Conservation (phyloP, 2,113 vertebrate species). For the Butorides virescens region DNA sequence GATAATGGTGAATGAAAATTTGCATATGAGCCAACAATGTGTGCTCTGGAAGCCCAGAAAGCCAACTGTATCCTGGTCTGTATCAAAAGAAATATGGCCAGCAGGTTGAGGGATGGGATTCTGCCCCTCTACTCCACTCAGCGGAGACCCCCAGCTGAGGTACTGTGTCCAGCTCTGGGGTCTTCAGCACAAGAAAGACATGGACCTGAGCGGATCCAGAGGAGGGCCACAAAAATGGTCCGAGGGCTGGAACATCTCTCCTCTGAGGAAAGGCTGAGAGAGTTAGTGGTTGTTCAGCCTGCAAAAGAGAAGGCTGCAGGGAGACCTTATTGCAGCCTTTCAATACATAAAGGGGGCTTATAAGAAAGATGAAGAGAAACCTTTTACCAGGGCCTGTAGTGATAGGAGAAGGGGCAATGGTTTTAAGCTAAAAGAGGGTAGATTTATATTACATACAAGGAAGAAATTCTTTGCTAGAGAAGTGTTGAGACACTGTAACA, state of each 20-base stretch:
- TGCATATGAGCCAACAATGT: not conserved
- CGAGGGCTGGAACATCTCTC: not conserved
- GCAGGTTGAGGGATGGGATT: not conserved
- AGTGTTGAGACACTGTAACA: too few relatives aligned
- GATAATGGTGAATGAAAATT: not conserved
- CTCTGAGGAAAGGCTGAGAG: too few relatives aligned
- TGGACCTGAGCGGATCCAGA: not conserved
- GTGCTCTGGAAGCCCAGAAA: not conserved
- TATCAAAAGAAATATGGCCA: not conserved
- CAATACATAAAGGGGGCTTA: not conserved
- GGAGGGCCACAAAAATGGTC: not conserved
- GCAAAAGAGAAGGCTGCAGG: not conserved
- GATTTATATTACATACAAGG: not conserved
- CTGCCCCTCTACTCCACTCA: too few relatives aligned
- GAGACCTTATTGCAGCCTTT: not conserved
- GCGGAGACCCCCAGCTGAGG: accelerated
- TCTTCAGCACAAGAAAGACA: not conserved
- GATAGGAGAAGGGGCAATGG: not conserved
- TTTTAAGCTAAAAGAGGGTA: not conserved
- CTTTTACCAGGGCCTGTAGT: not conserved
- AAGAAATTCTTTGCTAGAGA: not conserved
- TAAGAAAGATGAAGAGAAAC: not conserved
- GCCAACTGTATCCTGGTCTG: not conserved
- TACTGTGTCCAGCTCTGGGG: too few relatives aligned
- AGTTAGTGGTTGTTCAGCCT: not conserved